A percentile compares a stretch with the other conserved stretches of the same genome.
Conservation (phyloP, 2,888 invertebrate genomes). For the Drosophila neutralis region DNA sequence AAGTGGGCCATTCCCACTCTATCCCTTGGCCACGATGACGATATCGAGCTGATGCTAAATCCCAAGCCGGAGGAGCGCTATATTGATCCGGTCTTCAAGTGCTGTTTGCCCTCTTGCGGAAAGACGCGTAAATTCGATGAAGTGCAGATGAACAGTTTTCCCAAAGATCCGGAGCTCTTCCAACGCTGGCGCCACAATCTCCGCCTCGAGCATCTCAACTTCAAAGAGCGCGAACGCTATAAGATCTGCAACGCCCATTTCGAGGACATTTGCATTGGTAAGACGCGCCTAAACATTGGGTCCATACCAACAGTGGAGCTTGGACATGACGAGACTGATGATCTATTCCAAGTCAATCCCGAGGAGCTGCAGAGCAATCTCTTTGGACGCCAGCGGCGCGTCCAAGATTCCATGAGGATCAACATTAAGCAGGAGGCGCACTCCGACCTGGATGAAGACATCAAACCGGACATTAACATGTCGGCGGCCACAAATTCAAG, state of each 20-base stretch:
- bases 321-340: conserved; percentile 75
- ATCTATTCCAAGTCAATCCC: conserved; percentile 76
- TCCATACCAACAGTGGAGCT: conserved; percentile 78
- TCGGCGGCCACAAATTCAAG: conserved; percentile 15
- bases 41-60: conserved; percentile 72
- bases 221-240: conserved; percentile 79
- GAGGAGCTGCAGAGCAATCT: conserved; percentile 70
- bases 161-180: conserved; percentile 72
- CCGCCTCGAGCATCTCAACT: conserved; percentile 73
- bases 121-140: conserved; percentile 82
- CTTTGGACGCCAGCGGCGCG: conserved; percentile 63
- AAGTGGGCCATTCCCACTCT: conserved; percentile 81
- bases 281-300: conserved; percentile 75
- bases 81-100: conserved; percentile 74
- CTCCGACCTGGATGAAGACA: conserved; percentile 47
- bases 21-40: conserved; percentile 75
- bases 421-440: conserved; percentile 50
- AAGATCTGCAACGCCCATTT: conserved; percentile 82
- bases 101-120: conserved; percentile 79
- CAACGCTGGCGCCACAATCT: conserved; percentile 80
- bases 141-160: conserved; percentile 82
- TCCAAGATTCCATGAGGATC: conserved; percentile 24
- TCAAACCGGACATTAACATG: conserved; percentile 27
- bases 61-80: conserved; percentile 78
- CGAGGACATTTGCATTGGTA: conserved; percentile 81